Evolutionary conservation across 53 echinoderm and acorn worm genomes (phyloP), one percentile per base, ranked within the genome.

Genomic region (Arbacia lixula): DNA sequence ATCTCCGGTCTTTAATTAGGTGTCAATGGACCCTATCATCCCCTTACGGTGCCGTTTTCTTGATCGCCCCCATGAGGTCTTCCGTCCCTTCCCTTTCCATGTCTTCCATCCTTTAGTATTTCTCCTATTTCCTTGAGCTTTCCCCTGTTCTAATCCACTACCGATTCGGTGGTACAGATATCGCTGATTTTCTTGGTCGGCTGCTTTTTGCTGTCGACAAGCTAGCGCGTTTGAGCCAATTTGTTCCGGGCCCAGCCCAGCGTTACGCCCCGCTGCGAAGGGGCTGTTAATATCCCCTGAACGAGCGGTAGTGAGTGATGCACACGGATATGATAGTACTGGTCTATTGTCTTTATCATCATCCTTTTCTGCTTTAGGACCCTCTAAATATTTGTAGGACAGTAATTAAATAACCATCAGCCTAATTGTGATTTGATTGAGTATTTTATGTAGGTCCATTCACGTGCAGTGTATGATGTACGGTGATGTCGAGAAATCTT

Each of bases 1-100:
- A 75, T 75, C 34, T 17, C 53, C 53, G 75, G 75, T 75, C 75
- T 75, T 75, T 75, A 75, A 75, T 75, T 75, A 75, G 75, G 75
- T 75, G 75, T n/a, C 75, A 75, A 53, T 54, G 54, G 75, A 75
- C 53, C 75, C 53, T 35, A 53, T 75, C 75, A 75, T 75, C 36
- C 53, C 75, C 75, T 52, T 53, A 75, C 75, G 75, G 75, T 53
- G 36, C 52, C 34, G 5, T 31, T 53, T 75, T 75, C n/a, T 71
- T 75, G 75, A 75, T 53, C 55, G 75, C 53, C 53, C 75, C 75
- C 75, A 53, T 34, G 75, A 75, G 75, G 53, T 52, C 4, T 31
- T 53, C 54, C 75, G 32, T 53, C 29, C 33, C 53, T 53, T 75
- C 50, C 21, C 20, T 74, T 21, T 16, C 33, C 2, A 72, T 72